Percentiles rank a stretch among this genome's conserved stretches.
Evolutionary conservation across 53 echinoderm and acorn worm genomes (phyloP).

Genomic region (Stichopus horrens): DNA sequence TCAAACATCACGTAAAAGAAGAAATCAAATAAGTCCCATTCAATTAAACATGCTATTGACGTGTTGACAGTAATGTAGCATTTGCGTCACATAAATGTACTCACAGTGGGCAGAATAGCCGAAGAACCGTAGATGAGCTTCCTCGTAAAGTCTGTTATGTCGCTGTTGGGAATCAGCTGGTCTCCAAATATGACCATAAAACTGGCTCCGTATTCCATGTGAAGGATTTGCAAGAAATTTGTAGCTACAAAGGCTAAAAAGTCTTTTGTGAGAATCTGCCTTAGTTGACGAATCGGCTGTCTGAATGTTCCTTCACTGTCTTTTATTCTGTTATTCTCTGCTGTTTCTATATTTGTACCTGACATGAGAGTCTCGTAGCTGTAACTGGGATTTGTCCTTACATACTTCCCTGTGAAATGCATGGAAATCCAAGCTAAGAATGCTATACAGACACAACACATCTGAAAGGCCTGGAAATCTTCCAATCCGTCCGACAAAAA

Average conservation of each 20-base stretch:
- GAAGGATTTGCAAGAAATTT: conserved; percentile 84
- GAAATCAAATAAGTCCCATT: too few relatives aligned
- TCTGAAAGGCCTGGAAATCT: conserved; percentile 78
- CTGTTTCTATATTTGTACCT: neutral
- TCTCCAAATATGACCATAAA: conserved; percentile 80
- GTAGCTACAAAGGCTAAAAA: conserved; percentile 75
- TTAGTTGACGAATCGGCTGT: conserved; percentile 58
- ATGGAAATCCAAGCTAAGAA: conserved; percentile 84
- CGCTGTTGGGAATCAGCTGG: conserved; percentile 71
- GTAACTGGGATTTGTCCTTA: conserved; percentile 39
- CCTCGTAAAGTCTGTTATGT: conserved; percentile 57
- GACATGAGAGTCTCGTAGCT: conserved; percentile 12
- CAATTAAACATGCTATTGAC: too few relatives aligned
- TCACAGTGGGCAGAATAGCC: conserved; percentile 80
- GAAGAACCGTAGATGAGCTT: conserved; percentile 80
- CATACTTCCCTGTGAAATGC: conserved; percentile 82
- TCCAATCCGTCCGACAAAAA: conserved; percentile 79
- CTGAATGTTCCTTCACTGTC: conserved; percentile 6
- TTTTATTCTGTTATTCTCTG: neutral
- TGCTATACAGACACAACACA: conserved; percentile 72
- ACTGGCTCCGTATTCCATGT: conserved; percentile 72
- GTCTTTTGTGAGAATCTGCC: conserved; percentile 73
- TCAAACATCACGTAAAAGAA: too few relatives aligned
- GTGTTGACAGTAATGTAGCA: too few relatives aligned
- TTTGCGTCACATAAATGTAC: neutral